A percentile compares a stretch with the other conserved stretches of the same genome.
Evolutionary conservation across 2,113 vertebrate species (phyloP).

Genomic region (Gymnocephalus cernua): DNA sequence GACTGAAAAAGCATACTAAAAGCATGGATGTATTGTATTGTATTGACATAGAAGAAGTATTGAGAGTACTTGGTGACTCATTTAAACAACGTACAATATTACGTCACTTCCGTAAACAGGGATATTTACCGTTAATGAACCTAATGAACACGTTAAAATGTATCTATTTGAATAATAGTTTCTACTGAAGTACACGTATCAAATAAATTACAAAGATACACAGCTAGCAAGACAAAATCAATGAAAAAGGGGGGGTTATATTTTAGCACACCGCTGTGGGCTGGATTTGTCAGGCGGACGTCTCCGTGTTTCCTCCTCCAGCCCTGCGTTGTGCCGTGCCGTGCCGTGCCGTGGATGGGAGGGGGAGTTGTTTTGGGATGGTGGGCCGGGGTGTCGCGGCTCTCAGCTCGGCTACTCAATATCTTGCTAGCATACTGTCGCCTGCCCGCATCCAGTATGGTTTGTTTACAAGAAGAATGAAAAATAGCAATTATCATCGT

Average conservation of each 20-base stretch:
- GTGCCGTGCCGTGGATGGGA: slow-evolving; percentile 29
- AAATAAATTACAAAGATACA: neutral
- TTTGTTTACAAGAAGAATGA: slow-evolving; percentile 14
- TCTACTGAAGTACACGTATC: fast-evolving
- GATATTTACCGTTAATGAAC: neutral
- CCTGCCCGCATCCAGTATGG: neutral
- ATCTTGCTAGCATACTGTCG: slow-evolving; percentile 17
- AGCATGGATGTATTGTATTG: no score
- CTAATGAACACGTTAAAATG: neutral
- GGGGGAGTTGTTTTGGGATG: slow-evolving; percentile 60
- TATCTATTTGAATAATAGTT: neutral
- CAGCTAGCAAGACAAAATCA: no score
- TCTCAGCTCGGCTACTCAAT: slow-evolving; percentile 13
- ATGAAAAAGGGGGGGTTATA: neutral
- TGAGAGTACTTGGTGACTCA: neutral
- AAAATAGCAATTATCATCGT: neutral
- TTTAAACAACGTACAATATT: slow-evolving; percentile 16
- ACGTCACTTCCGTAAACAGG: slow-evolving; percentile 60
- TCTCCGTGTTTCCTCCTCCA: neutral
- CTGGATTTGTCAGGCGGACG: slow-evolving; percentile 10
- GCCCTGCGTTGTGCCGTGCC: slow-evolving; percentile 32
- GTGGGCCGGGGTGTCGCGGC: slow-evolving; percentile 50
- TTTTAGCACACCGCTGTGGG: neutral
- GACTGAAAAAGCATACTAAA: no score
- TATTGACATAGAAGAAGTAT: no score